Conservation (phyloP, 2,797 vertebrate genomes). For the Hirundo rustica region DNA sequence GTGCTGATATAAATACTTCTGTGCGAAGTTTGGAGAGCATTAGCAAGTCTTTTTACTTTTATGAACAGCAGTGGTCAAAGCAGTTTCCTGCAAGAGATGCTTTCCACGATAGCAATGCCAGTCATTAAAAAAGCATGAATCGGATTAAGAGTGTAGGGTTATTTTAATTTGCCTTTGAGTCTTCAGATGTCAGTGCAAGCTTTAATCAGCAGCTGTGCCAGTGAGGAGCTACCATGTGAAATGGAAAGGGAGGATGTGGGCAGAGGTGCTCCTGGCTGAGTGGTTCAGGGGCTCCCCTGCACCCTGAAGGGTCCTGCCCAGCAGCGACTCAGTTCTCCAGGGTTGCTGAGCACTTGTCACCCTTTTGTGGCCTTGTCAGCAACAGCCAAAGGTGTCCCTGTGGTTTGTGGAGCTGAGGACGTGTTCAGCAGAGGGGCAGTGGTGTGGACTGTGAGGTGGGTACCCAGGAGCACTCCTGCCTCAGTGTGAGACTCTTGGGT, state of each 20-base stretch:
- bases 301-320: neutral
- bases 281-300: neutral
- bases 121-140: slow-evolving; percentile 52
- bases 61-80: slow-evolving; percentile 34
- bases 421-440: neutral
- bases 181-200: slow-evolving; percentile 3
- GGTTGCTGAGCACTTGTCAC: fast-evolving
- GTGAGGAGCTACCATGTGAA: fast-evolving
- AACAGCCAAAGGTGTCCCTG: neutral
- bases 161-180: slow-evolving; percentile 38
- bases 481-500: neutral
- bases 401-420: neutral
- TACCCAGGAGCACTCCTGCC: neutral
- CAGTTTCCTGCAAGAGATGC: neutral
- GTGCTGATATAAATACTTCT: slow-evolving; percentile 33
- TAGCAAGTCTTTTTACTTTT: slow-evolving; percentile 21
- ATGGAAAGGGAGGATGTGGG: neutral
- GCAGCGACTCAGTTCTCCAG: neutral
- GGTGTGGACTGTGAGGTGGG: fast-evolving
- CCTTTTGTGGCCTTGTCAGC: neutral
- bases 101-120: neutral
- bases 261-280: neutral
- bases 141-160: neutral
- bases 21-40: slow-evolving; percentile 32
- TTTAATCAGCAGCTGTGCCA: slow-evolving; percentile 8